Evolutionary conservation across 2,113 vertebrate genomes (phyloP), one percentile per base, ranked within the genome.

Genomic region (Clarias magur): DNA sequence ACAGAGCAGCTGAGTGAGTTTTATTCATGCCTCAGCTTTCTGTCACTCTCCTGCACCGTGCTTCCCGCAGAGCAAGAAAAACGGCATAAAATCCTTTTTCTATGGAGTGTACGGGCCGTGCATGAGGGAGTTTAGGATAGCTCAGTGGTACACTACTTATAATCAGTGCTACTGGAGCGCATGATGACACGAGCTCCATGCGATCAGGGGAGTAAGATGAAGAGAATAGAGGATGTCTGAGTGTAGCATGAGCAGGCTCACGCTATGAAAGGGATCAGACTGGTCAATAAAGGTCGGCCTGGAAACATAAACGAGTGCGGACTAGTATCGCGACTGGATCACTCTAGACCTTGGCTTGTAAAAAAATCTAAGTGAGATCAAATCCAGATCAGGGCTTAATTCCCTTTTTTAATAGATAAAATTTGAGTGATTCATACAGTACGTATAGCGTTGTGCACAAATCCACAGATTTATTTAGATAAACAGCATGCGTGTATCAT

Each of bases 1-100:
- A 76, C 82, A 76, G 63, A 48, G 63, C 75, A 73, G 54, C 83
- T 68, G 59, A 5, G 56, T 63, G 38, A 57, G 57, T 25, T 82
- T 72, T 82, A 85, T 79, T 82, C 54, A 56, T 84, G 75, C 63
- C 73, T 92, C 90, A 89, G 88, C 89, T 90, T 93, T 90, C 92
- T 83, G 85, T 87, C 54, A 12, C 73, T 79, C 54, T 83, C 25
- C 62, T 84, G 57, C 67, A 68, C 81, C 73, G 73, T 80, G 78
- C 62, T 78, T 62, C 57, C 57, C 21, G 34, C 81, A 78, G 16
- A 82, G 68, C 10, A 30, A 63, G 72, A 87, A 83, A 84, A 87
- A 19, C 2, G 68, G 17, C 76, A 83, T 85, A 88, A 57, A 62
- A 82, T 12, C 62, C 42, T 57, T 78, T 88, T 87, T 89, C 82